Evolutionary conservation across 2,888 invertebrate species (phyloP), one percentile per base, ranked within the genome.

Genomic region (Euzetes globulus): DNA sequence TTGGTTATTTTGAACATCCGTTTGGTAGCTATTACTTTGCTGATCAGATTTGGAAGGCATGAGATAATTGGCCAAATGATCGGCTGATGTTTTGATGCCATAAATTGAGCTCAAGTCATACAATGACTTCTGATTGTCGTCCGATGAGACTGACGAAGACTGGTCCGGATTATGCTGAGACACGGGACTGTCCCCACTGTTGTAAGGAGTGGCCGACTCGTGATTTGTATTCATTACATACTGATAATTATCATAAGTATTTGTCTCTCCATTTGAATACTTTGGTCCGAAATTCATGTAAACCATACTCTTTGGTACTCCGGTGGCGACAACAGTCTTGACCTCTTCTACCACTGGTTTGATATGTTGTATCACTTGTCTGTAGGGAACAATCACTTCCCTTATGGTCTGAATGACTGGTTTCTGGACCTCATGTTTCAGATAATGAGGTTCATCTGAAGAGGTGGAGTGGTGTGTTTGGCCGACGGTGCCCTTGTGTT

Each of bases 351-450:
- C 41, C 0, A 72, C 72, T 1, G 72, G 72, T n/a, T 33, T 33
- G 1, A 72, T 72, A 27, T 72, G 33, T 45, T 72, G 72, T 13
- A 72, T 72, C 17, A 72, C 60, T 19, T 45, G 55, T 37, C 72
- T 15, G 22, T 29, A 58, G 55, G 72, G 72, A 17, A 72, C 33
- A n/a, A 72, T 72, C 17, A 72, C 60, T 72, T 72, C 72, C 11
- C 45, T 58, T 4, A 72, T 55, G 37, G 55, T 60, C 33, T 72
- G 72, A 19, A 37, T 37, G 33, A 70, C 37, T 11, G 70, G 70
- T 29, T 70, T 70, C 15, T 45, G 11, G 15, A 70, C 27, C 41
- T 47, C 45, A 25, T 70, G 70, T 11, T 45, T 70, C 0, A 70
- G 41, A 41, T 70, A 37, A 41, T 70, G 70, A 33, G 70, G 70